Conservation (phyloP, 2,888 invertebrate genomes). For the Tortricodes alternella region DNA sequence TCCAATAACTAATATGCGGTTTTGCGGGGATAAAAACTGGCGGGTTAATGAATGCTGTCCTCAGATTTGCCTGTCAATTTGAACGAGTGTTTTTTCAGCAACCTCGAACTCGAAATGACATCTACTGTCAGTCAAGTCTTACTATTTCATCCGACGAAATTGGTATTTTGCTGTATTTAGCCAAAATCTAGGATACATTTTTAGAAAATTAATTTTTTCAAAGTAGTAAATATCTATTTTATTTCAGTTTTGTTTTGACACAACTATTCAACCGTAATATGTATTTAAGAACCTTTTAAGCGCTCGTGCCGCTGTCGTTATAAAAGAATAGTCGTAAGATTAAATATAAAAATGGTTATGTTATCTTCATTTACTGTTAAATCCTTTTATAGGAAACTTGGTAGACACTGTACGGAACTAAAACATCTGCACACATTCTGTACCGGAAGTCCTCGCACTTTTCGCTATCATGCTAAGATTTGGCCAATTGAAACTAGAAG, state of each 20-base stretch:
- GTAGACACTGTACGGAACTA: conserved; percentile 55
- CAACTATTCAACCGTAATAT: background rate
- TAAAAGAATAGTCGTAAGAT: conserved; percentile 13
- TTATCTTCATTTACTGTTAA: conserved; percentile 63
- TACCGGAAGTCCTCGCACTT: conserved; percentile 43
- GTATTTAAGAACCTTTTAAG: conserved; percentile 5
- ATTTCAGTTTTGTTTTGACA: background rate
- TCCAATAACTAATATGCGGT: too few species aligned
- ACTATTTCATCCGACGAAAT: background rate
- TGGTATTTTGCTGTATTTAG: background rate
- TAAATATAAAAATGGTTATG: conserved; percentile 50
- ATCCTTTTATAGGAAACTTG: conserved; percentile 63
- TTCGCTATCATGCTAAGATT: conserved; percentile 43
- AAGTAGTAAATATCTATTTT: background rate
- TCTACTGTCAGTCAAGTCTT: background rate
- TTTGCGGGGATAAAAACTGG: too few species aligned
- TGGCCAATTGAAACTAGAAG: conserved; percentile 38
- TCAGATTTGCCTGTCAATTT: too few species aligned
- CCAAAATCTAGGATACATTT: too few species aligned
- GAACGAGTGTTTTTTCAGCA: background rate
- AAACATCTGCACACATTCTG: conserved; percentile 59
- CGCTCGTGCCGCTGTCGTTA: conserved; percentile 1
- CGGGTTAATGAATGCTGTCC: too few species aligned
- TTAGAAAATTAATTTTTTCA: background rate
- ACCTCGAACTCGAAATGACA: background rate